phyloP scores from a whole-genome alignment of 2,888 invertebrate species.

The Lymantria dispar region DNA sequence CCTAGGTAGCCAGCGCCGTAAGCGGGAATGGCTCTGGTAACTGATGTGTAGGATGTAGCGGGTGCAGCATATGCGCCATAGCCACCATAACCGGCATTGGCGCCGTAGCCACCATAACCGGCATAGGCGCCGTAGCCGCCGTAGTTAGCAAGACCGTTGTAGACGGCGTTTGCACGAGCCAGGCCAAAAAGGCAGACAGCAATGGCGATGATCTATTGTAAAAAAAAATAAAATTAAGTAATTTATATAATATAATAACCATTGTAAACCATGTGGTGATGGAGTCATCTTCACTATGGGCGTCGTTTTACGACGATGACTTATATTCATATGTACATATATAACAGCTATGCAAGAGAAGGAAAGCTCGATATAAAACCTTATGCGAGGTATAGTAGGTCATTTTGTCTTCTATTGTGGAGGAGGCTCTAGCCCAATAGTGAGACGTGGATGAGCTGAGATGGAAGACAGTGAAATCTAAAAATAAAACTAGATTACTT shows the following conservation, averaged over 20 bases:
- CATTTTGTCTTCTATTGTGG: too few relatives aligned
- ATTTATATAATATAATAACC: too few relatives aligned
- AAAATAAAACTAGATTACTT: too few relatives aligned
- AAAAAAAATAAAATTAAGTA: background rate
- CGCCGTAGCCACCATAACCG: constrained; percentile 1
- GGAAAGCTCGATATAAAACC: too few relatives aligned
- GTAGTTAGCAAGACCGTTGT: constrained; percentile 19
- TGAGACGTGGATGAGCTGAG: too few relatives aligned
- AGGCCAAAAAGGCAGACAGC: constrained; percentile 51
- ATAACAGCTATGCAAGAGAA: too few relatives aligned
- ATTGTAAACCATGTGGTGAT: too few relatives aligned
- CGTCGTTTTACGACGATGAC: too few relatives aligned
- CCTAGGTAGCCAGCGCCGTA: background rate
- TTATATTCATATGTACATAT: background rate
- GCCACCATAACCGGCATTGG: background rate
- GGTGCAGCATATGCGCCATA: background rate
- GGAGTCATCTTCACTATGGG: too few relatives aligned
- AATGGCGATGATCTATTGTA: constrained; percentile 41
- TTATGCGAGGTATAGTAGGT: too few relatives aligned
- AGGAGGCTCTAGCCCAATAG: too few relatives aligned
- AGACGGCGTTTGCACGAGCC: constrained; percentile 41
- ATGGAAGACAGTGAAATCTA: too few relatives aligned
- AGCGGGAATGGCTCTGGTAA: background rate
- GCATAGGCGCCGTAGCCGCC: constrained; percentile 1
- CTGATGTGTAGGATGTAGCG: background rate